Percentiles rank a stretch among this genome's conserved stretches.
Evolutionary conservation across 1,140 invertebrate species (phyloP).

Genomic region (Fopius arisanus): DNA sequence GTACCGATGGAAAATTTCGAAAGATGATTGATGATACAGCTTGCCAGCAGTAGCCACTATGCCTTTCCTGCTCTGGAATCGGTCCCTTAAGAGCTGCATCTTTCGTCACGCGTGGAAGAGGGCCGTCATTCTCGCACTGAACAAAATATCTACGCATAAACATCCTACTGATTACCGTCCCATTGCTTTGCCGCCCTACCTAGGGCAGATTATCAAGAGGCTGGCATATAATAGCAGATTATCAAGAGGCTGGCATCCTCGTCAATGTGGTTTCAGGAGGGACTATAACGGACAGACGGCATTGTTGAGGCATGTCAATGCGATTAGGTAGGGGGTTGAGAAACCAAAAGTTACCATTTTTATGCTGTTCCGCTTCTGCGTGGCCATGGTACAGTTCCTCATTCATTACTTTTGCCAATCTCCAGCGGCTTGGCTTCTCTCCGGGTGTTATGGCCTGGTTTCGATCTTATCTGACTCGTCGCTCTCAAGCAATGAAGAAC

Average conservation of each 20-base stretch:
- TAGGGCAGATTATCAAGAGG: not conserved
- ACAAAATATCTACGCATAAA: not conserved
- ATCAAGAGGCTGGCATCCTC: not conserved
- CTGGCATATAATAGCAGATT: too few species aligned
- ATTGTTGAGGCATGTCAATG: conserved; percentile 24
- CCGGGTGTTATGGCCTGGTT: not conserved
- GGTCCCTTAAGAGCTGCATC: not conserved
- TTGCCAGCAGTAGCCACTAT: not conserved
- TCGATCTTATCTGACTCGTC: not conserved
- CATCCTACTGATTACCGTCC: not conserved
- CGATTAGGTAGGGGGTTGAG: conserved; percentile 25
- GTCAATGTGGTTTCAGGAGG: conserved; percentile 27
- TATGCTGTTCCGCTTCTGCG: conserved; percentile 35
- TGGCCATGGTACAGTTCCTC: conserved; percentile 40
- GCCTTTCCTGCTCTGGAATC: not conserved
- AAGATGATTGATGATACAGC: not conserved
- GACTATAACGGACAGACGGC: conserved; percentile 26
- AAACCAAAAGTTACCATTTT: conserved; percentile 23
- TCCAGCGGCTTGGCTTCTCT: not conserved
- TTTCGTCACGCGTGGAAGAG: not conserved
- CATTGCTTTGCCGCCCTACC: not conserved
- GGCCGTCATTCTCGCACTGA: not conserved
- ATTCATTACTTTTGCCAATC: conserved; percentile 18
- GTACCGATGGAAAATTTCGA: not conserved
- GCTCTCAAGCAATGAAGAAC: not conserved